Conservation (phyloP, 1,140 invertebrate genomes). For the Caerostris extrusa region DNA sequence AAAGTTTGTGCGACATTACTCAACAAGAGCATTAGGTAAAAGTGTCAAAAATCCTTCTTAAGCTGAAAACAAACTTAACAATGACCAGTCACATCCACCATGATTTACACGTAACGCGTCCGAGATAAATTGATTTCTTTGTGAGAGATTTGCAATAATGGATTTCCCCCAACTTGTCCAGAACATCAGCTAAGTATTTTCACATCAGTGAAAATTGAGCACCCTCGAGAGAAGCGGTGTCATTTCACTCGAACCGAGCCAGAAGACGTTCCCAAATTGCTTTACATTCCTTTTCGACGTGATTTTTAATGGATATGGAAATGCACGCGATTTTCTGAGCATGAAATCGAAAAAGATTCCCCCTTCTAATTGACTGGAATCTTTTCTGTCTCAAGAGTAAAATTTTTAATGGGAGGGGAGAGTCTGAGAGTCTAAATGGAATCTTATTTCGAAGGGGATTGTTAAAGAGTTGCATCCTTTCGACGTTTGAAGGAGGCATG, state of each 20-base stretch:
- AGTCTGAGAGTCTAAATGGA: background rate
- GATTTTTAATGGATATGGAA: constrained; percentile 29
- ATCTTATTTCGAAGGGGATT: background rate
- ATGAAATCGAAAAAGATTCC: background rate
- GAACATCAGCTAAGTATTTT: constrained; percentile 15
- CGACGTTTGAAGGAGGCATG: background rate
- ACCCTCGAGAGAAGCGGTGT: constrained; percentile 20
- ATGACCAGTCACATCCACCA: background rate
- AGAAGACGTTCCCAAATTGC: constrained; percentile 1
- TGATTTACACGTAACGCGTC: constrained; percentile 3
- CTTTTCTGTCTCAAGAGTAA: background rate
- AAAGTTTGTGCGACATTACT: too few relatives aligned
- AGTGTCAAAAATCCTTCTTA: background rate
- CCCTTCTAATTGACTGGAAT: background rate
- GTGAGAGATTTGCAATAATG: background rate
- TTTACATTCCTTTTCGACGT: background rate
- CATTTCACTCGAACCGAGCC: background rate
- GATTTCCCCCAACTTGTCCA: background rate
- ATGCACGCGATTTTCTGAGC: background rate
- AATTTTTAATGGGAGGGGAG: background rate
- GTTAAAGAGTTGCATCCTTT: background rate
- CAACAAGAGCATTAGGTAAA: background rate
- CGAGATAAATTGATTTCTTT: constrained; percentile 33
- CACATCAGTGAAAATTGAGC: constrained; percentile 10
- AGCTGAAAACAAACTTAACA: background rate